Conservation (phyloP, 2,888 invertebrate species). For the Caenorhabditis sp. region DNA sequence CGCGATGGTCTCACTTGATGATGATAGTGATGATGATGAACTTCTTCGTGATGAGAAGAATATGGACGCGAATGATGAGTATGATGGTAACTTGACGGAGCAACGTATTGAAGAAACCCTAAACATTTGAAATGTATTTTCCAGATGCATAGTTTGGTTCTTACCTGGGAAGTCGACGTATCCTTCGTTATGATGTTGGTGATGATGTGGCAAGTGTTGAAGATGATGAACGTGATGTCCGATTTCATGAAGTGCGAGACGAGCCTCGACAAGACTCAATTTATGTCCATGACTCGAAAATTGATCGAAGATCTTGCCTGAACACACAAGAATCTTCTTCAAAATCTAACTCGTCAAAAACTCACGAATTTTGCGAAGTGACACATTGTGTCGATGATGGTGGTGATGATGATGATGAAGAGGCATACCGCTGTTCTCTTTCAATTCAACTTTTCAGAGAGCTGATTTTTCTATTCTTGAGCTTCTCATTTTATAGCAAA, state of each 20-base stretch:
- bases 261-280: constrained; percentile 27
- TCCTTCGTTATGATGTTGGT: constrained; percentile 11
- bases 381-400: constrained; percentile 27
- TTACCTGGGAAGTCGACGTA: constrained; percentile 23
- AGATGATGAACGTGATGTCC: constrained; percentile 28
- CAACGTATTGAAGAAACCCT: constrained; percentile 27
- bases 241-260: constrained; percentile 32
- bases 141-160: background rate
- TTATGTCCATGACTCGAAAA: constrained; percentile 32
- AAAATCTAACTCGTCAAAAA: background rate
- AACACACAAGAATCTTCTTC: too few species aligned
- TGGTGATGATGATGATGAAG: constrained; percentile 23
- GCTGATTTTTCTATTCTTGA: background rate
- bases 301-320: constrained; percentile 32
- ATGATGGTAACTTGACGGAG: constrained; percentile 21
- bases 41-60: constrained; percentile 9
- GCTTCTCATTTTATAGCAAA: background rate
- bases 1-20: constrained; percentile 2
- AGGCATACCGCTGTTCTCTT: background rate
- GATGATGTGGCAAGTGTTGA: constrained; percentile 19
- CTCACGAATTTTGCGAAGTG: constrained; percentile 37
- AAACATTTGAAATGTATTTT: background rate
- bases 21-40: constrained; percentile 36
- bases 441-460: background rate
- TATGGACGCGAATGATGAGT: constrained; percentile 3